These are phyloP conservation scores for Garra rufa DNA, from an alignment of 2,113 vertebrate genomes.

Conservation along the genomic window DNA sequence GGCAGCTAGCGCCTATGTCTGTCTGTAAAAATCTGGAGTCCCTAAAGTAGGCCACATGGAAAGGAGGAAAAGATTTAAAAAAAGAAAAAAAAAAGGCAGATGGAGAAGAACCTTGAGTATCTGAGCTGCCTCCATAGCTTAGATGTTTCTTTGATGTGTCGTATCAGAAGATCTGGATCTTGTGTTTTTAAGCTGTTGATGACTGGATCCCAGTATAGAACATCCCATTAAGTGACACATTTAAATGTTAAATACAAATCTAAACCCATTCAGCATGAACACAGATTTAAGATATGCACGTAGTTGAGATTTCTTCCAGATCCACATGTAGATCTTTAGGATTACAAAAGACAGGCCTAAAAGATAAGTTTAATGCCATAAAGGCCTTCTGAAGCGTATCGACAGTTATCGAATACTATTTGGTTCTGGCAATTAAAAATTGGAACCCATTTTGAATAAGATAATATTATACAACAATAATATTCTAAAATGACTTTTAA, in stretches of 20 bases:
- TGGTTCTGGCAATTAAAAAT: not conserved
- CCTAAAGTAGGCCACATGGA: slow-evolving; percentile 46
- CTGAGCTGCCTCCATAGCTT: slow-evolving; percentile 36
- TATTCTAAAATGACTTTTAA: not conserved
- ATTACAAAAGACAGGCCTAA: not conserved
- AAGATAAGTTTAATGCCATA: no score
- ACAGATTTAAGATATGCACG: not conserved
- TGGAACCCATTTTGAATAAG: not conserved
- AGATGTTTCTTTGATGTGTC: slow-evolving; percentile 47
- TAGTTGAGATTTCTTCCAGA: not conserved
- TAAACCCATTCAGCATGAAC: slow-evolving; percentile 1
- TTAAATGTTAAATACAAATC: slow-evolving; percentile 22
- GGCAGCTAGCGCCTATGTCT: slow-evolving; percentile 44
- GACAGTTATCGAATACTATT: no score
- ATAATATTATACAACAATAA: not conserved
- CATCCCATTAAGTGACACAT: slow-evolving; percentile 18
- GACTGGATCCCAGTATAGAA: slow-evolving; percentile 13
- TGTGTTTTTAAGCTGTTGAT: slow-evolving; percentile 30
- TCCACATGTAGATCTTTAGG: no score
- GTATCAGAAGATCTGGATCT: slow-evolving; percentile 30
- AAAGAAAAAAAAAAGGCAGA: slow-evolving; percentile 9
- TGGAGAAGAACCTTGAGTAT: slow-evolving; percentile 39
- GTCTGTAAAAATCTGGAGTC: slow-evolving; percentile 36
- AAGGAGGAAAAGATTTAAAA: slow-evolving; percentile 21
- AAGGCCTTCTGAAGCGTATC: no score